Evolutionary conservation across 2,797 vertebrate genomes (phyloP).

Genomic region (Hydrolagus colliei): DNA sequence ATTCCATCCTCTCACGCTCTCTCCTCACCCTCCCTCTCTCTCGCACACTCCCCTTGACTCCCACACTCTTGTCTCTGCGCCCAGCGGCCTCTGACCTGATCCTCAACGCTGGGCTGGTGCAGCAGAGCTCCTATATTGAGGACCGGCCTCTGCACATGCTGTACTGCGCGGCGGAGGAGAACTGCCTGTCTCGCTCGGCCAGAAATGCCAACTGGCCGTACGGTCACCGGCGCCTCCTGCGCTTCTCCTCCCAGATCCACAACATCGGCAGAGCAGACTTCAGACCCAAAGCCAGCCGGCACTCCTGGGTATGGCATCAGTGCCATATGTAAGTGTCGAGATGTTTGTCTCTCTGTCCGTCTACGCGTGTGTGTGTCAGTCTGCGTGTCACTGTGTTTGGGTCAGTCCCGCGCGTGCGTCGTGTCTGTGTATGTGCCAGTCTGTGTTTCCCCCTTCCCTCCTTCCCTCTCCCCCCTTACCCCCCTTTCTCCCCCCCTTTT

Average conservation of each 20-base stretch:
- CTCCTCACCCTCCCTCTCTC: not conserved
- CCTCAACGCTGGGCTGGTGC: constrained; percentile 77
- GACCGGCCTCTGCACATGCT: constrained; percentile 94
- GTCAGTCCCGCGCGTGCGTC: not conserved
- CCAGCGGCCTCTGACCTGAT: constrained; percentile 90
- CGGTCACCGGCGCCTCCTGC: constrained; percentile 85
- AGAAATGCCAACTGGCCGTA: constrained; percentile 92
- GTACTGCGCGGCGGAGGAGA: constrained; percentile 90
- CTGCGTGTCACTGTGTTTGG: no score
- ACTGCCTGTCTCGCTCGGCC: constrained; percentile 83
- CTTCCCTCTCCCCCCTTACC: no score
- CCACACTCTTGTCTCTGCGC: not conserved
- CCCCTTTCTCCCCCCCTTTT: no score
- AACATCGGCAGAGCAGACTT: constrained; percentile 91
- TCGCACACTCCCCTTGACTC: no score
- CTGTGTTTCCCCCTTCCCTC: not conserved
- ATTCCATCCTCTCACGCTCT: no score
- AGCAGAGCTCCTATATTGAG: constrained; percentile 92
- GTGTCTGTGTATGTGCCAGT: not conserved
- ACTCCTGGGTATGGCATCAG: constrained; percentile 98
- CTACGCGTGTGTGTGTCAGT: no score
- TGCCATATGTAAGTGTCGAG: constrained; percentile 74
- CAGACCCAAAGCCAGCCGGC: constrained; percentile 86
- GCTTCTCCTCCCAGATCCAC: constrained; percentile 96
- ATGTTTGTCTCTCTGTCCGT: no score